Conservation (phyloP, 2,888 invertebrate species). For the Crematogaster levior region DNA sequence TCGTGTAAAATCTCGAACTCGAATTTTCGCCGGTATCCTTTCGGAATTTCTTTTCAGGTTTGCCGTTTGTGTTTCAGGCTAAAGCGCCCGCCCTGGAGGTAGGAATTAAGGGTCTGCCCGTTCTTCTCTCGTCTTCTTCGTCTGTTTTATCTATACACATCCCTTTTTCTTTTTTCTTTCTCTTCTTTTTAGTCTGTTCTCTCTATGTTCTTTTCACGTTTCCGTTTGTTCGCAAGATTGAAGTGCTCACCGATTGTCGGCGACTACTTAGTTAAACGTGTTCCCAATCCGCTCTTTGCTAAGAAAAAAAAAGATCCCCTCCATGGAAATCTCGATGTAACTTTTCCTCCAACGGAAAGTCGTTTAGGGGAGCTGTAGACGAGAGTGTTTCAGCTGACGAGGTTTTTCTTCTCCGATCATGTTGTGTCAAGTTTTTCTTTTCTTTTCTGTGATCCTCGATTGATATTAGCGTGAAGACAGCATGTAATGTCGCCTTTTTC, state of each 20-base stretch:
- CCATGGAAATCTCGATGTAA: conserved; percentile 15
- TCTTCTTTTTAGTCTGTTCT: conserved; percentile 10
- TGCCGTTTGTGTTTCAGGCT: conserved; percentile 85
- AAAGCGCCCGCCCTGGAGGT: conserved; percentile 84
- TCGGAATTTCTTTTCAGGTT: conserved; percentile 80
- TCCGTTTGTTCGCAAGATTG: conserved; percentile 63
- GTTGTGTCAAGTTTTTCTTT: conserved; percentile 5
- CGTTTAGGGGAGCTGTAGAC: conserved; percentile 41
- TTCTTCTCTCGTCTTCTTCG: conserved; percentile 67
- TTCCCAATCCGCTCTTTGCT: conserved; percentile 20
- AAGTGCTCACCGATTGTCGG: conserved; percentile 69
- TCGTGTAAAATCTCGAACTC: conserved; percentile 24
- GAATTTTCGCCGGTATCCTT: conserved; percentile 33
- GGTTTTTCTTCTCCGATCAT: conserved; percentile 24
- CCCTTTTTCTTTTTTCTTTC: conserved; percentile 11
- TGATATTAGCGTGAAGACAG: conserved; percentile 48
- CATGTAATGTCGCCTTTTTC: conserved; percentile 49
- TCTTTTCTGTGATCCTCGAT: conserved; percentile 15
- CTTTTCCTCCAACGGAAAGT: conserved; percentile 4
- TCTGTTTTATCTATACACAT: conserved; percentile 61
- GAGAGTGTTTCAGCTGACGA: conserved; percentile 37
- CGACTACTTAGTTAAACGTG: conserved; percentile 51
- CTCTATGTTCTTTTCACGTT: conserved; percentile 46
- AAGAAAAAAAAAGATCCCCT: neutral
- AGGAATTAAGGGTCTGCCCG: conserved; percentile 82